Evolutionary conservation across 2,113 vertebrate species (phyloP).

Genomic region (Capreolus pygargus): DNA sequence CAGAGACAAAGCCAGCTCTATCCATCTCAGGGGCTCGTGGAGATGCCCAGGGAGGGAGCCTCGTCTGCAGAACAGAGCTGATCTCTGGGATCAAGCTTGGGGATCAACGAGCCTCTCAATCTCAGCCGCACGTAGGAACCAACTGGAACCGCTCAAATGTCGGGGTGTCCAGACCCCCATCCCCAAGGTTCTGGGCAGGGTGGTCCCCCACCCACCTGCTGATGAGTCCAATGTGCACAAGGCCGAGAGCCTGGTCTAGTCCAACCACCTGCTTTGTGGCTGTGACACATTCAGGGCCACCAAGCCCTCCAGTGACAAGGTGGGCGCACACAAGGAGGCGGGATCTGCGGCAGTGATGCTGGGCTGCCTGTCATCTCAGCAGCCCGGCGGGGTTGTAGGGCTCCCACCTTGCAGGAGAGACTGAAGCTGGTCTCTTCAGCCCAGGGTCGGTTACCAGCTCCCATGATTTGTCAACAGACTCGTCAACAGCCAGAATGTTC

Average conservation of each 20-base stretch:
- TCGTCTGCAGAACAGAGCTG: background rate
- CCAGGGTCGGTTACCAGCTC: background rate
- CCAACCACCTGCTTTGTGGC: background rate
- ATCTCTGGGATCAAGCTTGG: background rate
- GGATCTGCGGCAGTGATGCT: background rate
- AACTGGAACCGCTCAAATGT: background rate
- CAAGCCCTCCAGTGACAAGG: background rate
- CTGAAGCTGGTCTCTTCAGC: background rate
- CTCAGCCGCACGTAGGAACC: background rate
- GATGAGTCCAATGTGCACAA: background rate
- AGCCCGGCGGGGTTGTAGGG: rapidly evolving
- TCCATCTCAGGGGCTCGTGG: background rate
- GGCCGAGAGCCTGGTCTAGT: background rate
- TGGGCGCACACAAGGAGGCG: background rate
- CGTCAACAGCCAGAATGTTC: background rate
- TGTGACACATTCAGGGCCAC: background rate
- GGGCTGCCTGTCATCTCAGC: background rate
- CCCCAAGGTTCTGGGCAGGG: background rate
- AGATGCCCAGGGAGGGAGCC: background rate
- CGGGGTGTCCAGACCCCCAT: no score
- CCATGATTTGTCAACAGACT: background rate
- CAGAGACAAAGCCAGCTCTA: background rate
- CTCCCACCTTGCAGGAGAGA: background rate
- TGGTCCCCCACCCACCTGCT: rapidly evolving
- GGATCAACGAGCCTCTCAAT: no score